Percentiles rank a stretch among this genome's conserved stretches.
phyloP scores from a whole-genome alignment of 2,888 invertebrate species.

The Pecten maximus region DNA sequence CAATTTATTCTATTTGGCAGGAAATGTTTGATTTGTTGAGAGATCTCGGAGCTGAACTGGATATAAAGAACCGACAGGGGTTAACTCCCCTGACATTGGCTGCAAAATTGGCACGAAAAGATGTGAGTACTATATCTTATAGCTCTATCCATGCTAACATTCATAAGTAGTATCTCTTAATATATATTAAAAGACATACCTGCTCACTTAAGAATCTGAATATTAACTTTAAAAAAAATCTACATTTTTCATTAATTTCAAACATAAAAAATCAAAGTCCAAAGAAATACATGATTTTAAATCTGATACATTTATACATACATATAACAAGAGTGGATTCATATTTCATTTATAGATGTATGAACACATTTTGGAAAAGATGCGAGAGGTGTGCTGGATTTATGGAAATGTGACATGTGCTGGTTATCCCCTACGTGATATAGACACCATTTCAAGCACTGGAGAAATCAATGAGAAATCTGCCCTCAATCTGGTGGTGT shows the following conservation, averaged over 20 bases:
- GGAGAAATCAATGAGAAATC: slow-evolving; percentile 96
- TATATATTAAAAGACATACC: too few species aligned
- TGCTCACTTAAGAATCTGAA: too few species aligned
- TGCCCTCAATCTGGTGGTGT: slow-evolving; percentile 96
- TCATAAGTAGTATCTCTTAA: too few species aligned
- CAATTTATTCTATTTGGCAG: slow-evolving; percentile 82
- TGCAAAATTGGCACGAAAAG: slow-evolving; percentile 95
- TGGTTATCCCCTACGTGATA: slow-evolving; percentile 96
- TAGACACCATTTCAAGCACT: slow-evolving; percentile 92
- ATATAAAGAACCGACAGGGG: slow-evolving; percentile 92
- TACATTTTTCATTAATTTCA: too few species aligned
- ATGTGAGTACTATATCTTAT: slow-evolving; percentile 82
- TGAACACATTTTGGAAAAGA: slow-evolving; percentile 97
- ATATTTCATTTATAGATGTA: slow-evolving; percentile 87
- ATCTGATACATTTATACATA: not conserved
- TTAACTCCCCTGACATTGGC: slow-evolving; percentile 96
- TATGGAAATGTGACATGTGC: slow-evolving; percentile 97
- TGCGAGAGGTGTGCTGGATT: slow-evolving; percentile 98
- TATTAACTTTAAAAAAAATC: too few species aligned
- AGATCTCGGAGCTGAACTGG: slow-evolving; percentile 94
- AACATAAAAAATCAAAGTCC: too few species aligned
- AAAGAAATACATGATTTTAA: too few species aligned
- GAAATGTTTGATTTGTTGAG: slow-evolving; percentile 96
- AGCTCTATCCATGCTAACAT: too few species aligned
- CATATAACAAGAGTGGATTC: not conserved